Evolutionary conservation across 2,888 invertebrate genomes (phyloP), one percentile per base, ranked within the genome.

Genomic region (Ectemnius continuus): DNA sequence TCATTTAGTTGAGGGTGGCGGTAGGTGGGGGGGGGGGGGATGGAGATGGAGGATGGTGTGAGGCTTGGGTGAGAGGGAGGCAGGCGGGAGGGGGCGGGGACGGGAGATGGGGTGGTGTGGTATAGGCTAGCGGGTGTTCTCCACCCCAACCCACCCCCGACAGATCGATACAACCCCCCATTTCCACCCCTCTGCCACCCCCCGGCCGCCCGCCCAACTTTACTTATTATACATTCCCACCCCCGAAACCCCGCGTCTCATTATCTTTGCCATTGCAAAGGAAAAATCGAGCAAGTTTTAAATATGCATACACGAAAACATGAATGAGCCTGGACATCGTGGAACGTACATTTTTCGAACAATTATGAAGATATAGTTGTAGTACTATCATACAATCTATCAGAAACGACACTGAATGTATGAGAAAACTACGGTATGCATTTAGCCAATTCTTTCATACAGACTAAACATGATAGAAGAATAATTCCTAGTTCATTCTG

Each of bases 41-140:
- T 92, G 92, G 92, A 92, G 92, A 92, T 92, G 91, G 92, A 76
- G 75, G 75, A 92, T 92, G 92, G 92, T 90, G 92, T 91, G 91
- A 52, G 52, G 92, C 92, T 92, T 69, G 75, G 76, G 92, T 92
- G 92, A 92, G 90, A 89, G 91, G 36, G 36, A 36, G 6, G 36
- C 36, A 91, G 90, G 90, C 77, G 73, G 92, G 92, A 92, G 75
- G 80, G 36, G n/a, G n/a, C n/a, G n/a, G 36, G 36, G 80, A 92
- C 92, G 92, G 92, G 91, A 61, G 36, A 36, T 61, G 67, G 52
- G 52, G 89, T 91, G 91, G 36, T 36, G 8, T 36, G 36, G 36
- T 36, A 36, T 36, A 11, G 91, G 91, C 92, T 70, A 79, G 78
- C 70, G 75, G 78, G 80, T 83, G 83, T 71, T 82, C 36, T 36